phyloP scores from a whole-genome alignment of 92 coral and sea anemone species.

The Zoanthus sociatus region DNA sequence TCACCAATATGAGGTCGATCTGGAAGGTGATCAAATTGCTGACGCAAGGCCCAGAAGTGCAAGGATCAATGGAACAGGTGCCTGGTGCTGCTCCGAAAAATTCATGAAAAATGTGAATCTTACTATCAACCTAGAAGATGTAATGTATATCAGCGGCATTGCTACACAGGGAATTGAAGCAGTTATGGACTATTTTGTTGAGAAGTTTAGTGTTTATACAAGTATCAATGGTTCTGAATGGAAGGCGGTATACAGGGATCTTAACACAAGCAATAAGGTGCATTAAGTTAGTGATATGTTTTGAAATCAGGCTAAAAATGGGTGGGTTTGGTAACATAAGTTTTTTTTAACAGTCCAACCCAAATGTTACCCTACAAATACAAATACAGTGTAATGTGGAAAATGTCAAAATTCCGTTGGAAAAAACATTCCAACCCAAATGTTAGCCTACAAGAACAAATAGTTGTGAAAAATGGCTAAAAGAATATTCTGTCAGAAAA shows the following conservation, averaged over 20 bases:
- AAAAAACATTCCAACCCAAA: no score
- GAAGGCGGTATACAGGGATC: constrained; percentile 22
- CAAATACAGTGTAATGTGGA: no score
- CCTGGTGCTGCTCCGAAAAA: constrained; percentile 15
- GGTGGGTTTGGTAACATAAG: no score
- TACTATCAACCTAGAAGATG: constrained; percentile 29
- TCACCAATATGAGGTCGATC: neutral
- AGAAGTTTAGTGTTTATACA: neutral
- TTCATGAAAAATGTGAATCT: neutral
- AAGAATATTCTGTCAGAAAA: no score
- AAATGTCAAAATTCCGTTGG: no score
- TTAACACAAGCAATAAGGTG: neutral
- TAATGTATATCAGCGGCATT: constrained; percentile 17
- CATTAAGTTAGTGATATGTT: no score
- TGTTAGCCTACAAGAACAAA: no score
- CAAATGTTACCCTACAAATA: no score
- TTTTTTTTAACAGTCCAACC: no score
- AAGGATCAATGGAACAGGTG: constrained; percentile 1
- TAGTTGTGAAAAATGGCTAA: no score
- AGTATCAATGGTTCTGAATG: constrained; percentile 9
- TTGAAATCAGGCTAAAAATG: no score
- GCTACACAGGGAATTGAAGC: constrained; percentile 37
- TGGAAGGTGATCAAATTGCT: constrained; percentile 28
- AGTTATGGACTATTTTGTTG: constrained; percentile 28
- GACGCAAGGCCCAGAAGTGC: constrained; percentile 12